Percentiles rank a stretch among this genome's conserved stretches.
phyloP scores from a whole-genome alignment of 2,888 invertebrate species.

The Polymixis flavicincta region DNA sequence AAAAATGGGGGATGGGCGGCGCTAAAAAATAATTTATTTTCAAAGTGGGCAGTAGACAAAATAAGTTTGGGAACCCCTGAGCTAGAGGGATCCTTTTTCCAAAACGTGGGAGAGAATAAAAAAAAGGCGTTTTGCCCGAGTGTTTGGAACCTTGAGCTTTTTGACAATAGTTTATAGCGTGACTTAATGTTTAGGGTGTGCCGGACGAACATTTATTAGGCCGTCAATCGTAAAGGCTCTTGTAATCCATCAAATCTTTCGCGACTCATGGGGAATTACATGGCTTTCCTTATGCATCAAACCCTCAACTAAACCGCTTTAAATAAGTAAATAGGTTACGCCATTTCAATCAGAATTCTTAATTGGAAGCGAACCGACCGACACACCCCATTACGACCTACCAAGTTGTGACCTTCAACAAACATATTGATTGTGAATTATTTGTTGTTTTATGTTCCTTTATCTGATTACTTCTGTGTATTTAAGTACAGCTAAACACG shows the following conservation, averaged over 20 bases:
- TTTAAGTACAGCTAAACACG: constrained; percentile 38
- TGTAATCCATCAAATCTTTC: background rate
- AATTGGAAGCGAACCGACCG: constrained; percentile 25
- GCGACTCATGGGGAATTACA: background rate
- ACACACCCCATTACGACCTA: constrained; percentile 8
- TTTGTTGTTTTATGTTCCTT: constrained; percentile 38
- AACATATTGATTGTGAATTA: constrained; percentile 40
- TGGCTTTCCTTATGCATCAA: background rate
- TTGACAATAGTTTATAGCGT: constrained; percentile 19
- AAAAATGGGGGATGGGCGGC: too few relatives aligned
- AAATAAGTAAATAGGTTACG: constrained; percentile 18
- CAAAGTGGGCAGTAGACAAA: too few relatives aligned
- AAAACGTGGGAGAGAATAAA: background rate
- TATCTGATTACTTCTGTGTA: constrained; percentile 31
- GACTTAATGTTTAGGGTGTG: constrained; percentile 25
- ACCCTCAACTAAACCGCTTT: background rate
- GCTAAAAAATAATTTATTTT: too few relatives aligned
- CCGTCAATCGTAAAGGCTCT: background rate
- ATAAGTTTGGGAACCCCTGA: too few relatives aligned
- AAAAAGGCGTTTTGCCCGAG: background rate
- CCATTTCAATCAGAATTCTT: constrained; percentile 40
- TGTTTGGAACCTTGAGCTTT: background rate
- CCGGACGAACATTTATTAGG: background rate
- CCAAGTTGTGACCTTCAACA: constrained; percentile 36
- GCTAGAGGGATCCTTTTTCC: background rate